These are phyloP conservation scores for Macropus fuliginosus DNA, from an alignment of 2,797 vertebrate species.

Conservation along the genomic window DNA sequence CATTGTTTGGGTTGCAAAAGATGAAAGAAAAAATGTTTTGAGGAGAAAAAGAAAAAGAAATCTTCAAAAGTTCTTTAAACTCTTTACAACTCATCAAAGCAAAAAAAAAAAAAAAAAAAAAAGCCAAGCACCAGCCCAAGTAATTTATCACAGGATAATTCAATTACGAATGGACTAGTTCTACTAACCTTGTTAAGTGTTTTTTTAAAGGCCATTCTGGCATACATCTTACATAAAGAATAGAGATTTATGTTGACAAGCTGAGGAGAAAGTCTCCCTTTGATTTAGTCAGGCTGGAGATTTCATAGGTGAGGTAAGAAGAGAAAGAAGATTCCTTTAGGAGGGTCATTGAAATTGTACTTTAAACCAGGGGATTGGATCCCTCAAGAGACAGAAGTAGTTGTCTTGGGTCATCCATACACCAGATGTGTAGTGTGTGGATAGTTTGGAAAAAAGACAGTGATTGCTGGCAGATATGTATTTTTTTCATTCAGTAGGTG, in stretches of 20 bases:
- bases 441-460: background rate
- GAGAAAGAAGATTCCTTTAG: background rate
- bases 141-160: background rate
- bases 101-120: background rate
- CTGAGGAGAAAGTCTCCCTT: background rate
- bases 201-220: background rate
- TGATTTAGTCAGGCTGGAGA: background rate
- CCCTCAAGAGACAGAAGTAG: background rate
- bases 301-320: background rate
- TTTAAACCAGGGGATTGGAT: background rate
- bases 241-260: background rate
- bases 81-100: slow-evolving; percentile 12
- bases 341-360: background rate
- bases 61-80: slow-evolving; percentile 8
- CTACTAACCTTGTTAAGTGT: background rate
- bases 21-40: background rate
- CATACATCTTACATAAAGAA: background rate
- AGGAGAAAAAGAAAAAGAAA: slow-evolving; percentile 12
- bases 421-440: background rate
- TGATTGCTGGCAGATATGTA: background rate
- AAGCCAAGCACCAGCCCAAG: background rate
- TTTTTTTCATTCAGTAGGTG: background rate
- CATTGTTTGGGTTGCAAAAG: background rate
- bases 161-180: background rate
- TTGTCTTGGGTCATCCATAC: background rate